A percentile compares a stretch with the other conserved stretches of the same genome.
Evolutionary conservation across 2,797 vertebrate species (phyloP).

Genomic region (Spondyliosoma cantharus): DNA sequence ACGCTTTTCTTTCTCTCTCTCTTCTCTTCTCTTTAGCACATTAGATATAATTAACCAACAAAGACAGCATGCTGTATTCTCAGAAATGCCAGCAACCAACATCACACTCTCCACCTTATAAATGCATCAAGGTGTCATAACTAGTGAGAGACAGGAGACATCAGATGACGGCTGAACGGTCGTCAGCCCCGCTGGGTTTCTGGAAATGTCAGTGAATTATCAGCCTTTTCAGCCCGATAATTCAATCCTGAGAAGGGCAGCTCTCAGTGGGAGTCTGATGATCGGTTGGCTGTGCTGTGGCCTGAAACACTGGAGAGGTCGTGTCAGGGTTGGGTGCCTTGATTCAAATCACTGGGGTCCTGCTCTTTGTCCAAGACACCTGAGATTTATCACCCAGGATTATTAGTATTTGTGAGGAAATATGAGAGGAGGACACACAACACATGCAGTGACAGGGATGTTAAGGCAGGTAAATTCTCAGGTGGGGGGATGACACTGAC

Average conservation of each 20-base stretch:
- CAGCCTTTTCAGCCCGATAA: too few relatives aligned
- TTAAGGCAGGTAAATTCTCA: background rate
- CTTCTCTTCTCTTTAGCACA: too few relatives aligned
- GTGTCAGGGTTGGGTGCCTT: background rate
- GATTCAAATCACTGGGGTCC: constrained; percentile 5
- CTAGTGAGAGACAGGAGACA: background rate
- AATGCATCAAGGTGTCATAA: background rate
- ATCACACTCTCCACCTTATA: background rate
- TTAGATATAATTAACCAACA: background rate
- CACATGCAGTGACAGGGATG: background rate
- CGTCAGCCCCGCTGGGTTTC: constrained; percentile 15
- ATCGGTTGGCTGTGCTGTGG: constrained; percentile 1
- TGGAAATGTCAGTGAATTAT: constrained; percentile 27
- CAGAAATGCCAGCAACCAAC: background rate
- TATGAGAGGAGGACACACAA: background rate
- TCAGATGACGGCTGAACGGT: too few relatives aligned
- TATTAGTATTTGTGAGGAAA: background rate
- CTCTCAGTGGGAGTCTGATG: constrained; percentile 3
- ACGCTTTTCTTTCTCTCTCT: too few relatives aligned
- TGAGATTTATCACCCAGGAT: background rate
- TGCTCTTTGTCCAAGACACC: background rate
- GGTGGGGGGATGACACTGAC: too few relatives aligned
- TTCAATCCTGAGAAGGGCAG: background rate
- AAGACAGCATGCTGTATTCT: background rate
- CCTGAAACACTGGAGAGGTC: background rate